phyloP scores from a whole-genome alignment of 2,797 vertebrate species.

The Anas flavirostris region DNA sequence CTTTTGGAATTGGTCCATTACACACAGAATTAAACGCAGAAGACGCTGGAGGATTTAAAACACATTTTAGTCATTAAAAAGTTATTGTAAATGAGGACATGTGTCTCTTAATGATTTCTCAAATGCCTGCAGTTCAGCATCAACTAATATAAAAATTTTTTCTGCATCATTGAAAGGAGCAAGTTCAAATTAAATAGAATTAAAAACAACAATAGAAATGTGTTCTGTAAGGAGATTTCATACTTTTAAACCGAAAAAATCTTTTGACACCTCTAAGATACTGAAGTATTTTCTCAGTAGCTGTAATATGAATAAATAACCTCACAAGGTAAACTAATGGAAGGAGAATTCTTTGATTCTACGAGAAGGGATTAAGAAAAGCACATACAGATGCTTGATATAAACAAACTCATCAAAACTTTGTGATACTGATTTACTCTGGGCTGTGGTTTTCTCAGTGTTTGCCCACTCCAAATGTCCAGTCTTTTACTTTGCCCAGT shows the following conservation, averaged over 20 bases:
- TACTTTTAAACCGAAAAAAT: background rate
- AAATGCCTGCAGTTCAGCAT: slow-evolving; percentile 72
- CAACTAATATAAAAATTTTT: slow-evolving; percentile 69
- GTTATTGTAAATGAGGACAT: slow-evolving; percentile 69
- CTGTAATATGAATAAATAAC: background rate
- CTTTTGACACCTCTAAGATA: background rate
- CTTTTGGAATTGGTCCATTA: slow-evolving; percentile 64
- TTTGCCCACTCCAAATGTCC: background rate
- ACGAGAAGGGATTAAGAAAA: background rate
- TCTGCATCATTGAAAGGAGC: slow-evolving; percentile 59
- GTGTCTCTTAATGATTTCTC: slow-evolving; percentile 70
- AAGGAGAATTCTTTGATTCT: background rate
- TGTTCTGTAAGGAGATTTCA: background rate
- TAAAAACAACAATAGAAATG: slow-evolving; percentile 6
- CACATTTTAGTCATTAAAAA: slow-evolving; percentile 75
- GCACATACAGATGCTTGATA: background rate
- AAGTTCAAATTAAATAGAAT: slow-evolving; percentile 53
- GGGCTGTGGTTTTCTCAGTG: background rate
- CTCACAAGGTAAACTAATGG: background rate
- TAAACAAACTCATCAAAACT: background rate
- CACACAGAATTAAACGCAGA: slow-evolving; percentile 69
- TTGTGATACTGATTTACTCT: background rate
- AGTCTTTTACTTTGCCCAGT: slow-evolving; percentile 66
- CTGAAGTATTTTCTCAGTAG: background rate
- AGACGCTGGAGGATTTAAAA: slow-evolving; percentile 68